These are phyloP conservation scores for Diachasma alloeum DNA, from an alignment of 1,140 invertebrate genomes.

Conservation along the genomic window DNA sequence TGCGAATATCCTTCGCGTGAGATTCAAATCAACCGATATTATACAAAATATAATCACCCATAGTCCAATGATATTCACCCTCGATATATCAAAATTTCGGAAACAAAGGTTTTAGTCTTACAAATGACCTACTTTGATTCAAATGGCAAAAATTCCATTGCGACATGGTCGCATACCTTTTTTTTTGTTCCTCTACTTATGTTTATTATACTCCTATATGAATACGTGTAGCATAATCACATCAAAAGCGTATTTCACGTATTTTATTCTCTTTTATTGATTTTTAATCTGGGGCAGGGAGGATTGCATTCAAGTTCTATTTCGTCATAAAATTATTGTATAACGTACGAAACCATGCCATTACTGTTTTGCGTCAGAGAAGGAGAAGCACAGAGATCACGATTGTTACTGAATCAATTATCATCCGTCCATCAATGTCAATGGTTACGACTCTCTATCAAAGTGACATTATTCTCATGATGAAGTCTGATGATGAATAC, in stretches of 20 bases:
- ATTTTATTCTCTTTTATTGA: not conserved
- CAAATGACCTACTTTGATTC: not conserved
- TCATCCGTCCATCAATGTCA: not conserved
- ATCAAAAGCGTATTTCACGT: not conserved
- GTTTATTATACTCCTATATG: not conserved
- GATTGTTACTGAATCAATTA: not conserved
- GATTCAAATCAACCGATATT: no score
- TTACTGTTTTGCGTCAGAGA: not conserved
- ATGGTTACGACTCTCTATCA: no score
- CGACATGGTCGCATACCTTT: not conserved
- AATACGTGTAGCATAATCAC: not conserved
- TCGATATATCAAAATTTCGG: no score
- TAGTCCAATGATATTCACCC: no score
- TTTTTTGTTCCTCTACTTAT: not conserved
- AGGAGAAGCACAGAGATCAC: slow-evolving; percentile 13
- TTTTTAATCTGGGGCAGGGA: not conserved
- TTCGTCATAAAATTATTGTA: not conserved
- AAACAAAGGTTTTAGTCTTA: not conserved
- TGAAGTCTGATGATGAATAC: no score
- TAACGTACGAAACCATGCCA: not conserved
- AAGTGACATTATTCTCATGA: no score
- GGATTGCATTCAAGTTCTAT: not conserved
- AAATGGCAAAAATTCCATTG: not conserved
- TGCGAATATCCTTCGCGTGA: no score
- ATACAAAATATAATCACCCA: no score